Conservation (phyloP, 1,140 invertebrate species). For the Heliconius hermathena region DNA sequence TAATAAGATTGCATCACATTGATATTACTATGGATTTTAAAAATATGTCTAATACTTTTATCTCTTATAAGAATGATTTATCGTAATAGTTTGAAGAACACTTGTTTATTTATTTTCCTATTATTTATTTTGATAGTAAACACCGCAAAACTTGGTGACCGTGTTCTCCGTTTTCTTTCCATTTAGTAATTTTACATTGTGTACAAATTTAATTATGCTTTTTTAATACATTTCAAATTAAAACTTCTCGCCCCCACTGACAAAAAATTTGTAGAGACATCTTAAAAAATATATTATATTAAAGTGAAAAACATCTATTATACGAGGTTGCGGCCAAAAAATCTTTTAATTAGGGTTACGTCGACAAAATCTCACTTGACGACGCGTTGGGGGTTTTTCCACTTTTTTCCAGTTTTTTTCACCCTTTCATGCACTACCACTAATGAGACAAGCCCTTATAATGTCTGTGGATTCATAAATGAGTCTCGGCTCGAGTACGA, state of each 20-base stretch:
- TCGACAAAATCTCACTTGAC: slow-evolving; percentile 47
- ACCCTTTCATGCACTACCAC: slow-evolving; percentile 53
- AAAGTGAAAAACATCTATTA: slow-evolving; percentile 26
- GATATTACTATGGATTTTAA: background rate
- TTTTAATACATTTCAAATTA: background rate
- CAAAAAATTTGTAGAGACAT: background rate
- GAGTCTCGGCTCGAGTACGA: slow-evolving; percentile 42
- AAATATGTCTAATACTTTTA: background rate
- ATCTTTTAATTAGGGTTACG: slow-evolving; percentile 65
- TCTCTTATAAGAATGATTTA: background rate
- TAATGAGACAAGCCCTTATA: slow-evolving; percentile 68
- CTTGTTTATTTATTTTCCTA: too few species aligned
- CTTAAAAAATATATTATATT: slow-evolving; percentile 23
- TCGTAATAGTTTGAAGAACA: too few species aligned
- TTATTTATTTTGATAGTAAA: too few species aligned
- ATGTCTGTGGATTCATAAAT: slow-evolving; percentile 49
- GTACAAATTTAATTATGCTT: too few species aligned
- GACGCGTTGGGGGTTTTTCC: slow-evolving; percentile 36
- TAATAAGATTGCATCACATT: background rate
- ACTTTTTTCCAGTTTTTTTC: slow-evolving; percentile 40
- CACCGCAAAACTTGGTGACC: background rate
- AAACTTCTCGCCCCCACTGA: background rate
- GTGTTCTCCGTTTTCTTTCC: background rate
- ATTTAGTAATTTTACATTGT: too few species aligned
- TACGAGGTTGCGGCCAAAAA: slow-evolving; percentile 41